These are phyloP conservation scores for honey bee (Apis mellifera) DNA, from an alignment of 1,140 invertebrate species.

Conservation along the genomic window Amel_HAv3.1 CM009934.2:10088001-10088500, in stretches of 20 bases:
- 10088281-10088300: background rate
- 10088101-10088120: conserved; percentile 9
- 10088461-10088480: too few relatives aligned
- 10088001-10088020: background rate
- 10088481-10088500: too few relatives aligned
- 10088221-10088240: conserved; percentile 77
- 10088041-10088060: background rate
- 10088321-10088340: conserved; percentile 59
- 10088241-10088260: conserved; percentile 14
- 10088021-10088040: background rate
- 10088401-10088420: conserved; percentile 41
- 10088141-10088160: conserved; percentile 73
- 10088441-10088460: too few relatives aligned
- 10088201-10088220: conserved; percentile 62
- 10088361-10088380: conserved; percentile 76
- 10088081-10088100: background rate
- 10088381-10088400: conserved; percentile 58
- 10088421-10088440: too few relatives aligned
- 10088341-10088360: conserved; percentile 68
- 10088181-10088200: conserved; percentile 77
- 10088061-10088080: background rate
- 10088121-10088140: conserved; percentile 57
- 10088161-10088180: conserved; percentile 74
- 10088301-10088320: conserved; percentile 4
- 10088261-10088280: conserved; percentile 19